Conservation (phyloP, 2,113 vertebrate species). For the Merops nubicus region DNA sequence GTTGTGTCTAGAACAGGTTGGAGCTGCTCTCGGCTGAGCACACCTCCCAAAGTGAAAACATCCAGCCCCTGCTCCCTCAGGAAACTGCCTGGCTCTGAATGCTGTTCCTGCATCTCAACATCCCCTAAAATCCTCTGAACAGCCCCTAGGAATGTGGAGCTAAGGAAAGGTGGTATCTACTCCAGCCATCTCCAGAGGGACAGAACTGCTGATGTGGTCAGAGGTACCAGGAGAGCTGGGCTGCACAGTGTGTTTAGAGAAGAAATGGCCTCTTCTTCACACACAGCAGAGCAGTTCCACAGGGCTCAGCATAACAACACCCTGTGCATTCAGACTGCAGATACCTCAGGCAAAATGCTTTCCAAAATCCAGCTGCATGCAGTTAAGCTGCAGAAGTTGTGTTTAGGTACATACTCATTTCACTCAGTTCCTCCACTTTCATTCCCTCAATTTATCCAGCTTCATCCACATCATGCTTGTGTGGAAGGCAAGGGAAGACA, state of each 20-base stretch:
- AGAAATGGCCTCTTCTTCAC: background rate
- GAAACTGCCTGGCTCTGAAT: too few species aligned
- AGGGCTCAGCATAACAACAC: background rate
- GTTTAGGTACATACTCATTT: background rate
- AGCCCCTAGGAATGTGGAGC: too few species aligned
- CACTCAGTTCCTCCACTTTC: background rate
- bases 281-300: background rate
- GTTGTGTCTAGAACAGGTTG: too few species aligned
- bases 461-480: too few species aligned
- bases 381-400: background rate
- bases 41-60: too few species aligned
- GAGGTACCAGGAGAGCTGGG: background rate
- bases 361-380: background rate
- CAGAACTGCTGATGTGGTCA: background rate
- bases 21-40: too few species aligned
- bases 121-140: too few species aligned
- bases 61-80: too few species aligned
- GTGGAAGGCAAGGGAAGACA: background rate
- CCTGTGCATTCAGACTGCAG: accelerated
- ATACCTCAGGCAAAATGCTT: background rate
- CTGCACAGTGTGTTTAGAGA: background rate
- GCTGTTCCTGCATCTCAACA: too few species aligned
- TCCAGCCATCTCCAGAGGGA: background rate
- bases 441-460: background rate
- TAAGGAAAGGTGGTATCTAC: too few species aligned